A percentile compares a stretch with the other conserved stretches of the same genome.
Evolutionary conservation across 2,113 vertebrate genomes (phyloP).

Genomic region (Chrysochloris asiatica): DNA sequence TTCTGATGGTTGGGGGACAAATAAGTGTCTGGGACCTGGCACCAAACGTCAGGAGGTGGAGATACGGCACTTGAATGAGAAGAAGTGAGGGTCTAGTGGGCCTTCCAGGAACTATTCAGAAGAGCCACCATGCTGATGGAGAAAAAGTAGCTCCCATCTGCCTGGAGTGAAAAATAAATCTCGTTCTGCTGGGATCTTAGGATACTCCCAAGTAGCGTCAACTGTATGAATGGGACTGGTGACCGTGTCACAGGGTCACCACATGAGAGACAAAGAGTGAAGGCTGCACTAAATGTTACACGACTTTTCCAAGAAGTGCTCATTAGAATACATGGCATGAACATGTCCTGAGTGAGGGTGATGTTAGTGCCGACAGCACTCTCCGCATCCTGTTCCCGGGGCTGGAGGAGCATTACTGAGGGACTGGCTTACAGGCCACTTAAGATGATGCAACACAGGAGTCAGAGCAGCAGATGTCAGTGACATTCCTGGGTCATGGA

Average conservation of each 20-base stretch:
- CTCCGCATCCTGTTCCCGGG: too few species aligned
- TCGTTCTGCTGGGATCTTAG: not conserved
- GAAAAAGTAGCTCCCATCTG: slow-evolving; percentile 48
- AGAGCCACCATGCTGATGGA: rapidly evolving
- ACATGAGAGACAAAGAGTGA: not conserved
- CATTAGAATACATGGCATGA: not conserved
- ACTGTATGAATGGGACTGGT: not conserved
- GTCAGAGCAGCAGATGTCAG: not conserved
- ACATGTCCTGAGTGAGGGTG: too few species aligned
- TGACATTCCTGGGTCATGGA: not conserved
- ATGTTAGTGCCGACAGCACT: not conserved
- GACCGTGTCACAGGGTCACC: rapidly evolving
- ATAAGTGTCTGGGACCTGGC: slow-evolving; percentile 92
- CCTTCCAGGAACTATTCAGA: slow-evolving; percentile 76
- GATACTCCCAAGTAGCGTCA: not conserved
- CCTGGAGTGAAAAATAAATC: slow-evolving; percentile 12
- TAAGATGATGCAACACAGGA: not conserved
- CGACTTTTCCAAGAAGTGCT: not conserved
- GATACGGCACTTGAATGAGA: slow-evolving; percentile 91
- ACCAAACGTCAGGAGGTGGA: slow-evolving; percentile 84
- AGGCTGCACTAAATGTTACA: not conserved
- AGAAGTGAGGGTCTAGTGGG: slow-evolving; percentile 85
- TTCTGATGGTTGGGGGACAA: slow-evolving; percentile 91
- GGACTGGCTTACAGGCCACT: not conserved
- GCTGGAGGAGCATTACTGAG: not conserved